These are phyloP conservation scores for Enteromius viviparus DNA, from an alignment of 2,797 vertebrate species.

Conservation along the genomic window DNA sequence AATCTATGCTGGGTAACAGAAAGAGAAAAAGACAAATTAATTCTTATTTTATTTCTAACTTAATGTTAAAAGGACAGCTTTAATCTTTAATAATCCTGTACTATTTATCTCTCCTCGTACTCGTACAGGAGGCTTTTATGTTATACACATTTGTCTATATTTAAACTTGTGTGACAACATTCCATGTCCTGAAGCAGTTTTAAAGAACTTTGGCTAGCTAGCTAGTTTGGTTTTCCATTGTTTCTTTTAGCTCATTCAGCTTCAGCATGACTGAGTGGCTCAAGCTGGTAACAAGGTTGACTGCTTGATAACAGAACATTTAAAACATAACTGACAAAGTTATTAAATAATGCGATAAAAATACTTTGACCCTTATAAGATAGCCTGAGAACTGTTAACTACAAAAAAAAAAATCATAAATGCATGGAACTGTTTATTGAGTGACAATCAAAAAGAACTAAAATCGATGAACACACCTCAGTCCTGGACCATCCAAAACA, in stretches of 20 bases:
- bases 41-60: background rate
- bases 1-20: background rate
- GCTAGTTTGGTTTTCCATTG: background rate
- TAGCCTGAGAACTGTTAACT: background rate
- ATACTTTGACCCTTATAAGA: background rate
- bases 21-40: background rate
- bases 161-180: constrained; percentile 14
- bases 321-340: background rate
- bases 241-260: constrained; percentile 2
- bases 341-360: background rate
- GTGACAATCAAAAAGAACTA: background rate
- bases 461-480: constrained; percentile 78
- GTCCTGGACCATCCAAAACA: constrained; percentile 87
- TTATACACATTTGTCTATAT: background rate
- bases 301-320: background rate
- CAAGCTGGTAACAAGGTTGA: background rate
- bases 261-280: constrained; percentile 10
- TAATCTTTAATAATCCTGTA: background rate
- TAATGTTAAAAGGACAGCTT: background rate
- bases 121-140: background rate
- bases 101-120: background rate
- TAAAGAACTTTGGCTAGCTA: background rate
- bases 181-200: constrained; percentile 16
- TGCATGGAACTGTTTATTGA: background rate
- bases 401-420: background rate